Evolutionary conservation across 1,140 invertebrate genomes (phyloP), one percentile per base, ranked within the genome.

Genomic region (Dryas iulia): DNA sequence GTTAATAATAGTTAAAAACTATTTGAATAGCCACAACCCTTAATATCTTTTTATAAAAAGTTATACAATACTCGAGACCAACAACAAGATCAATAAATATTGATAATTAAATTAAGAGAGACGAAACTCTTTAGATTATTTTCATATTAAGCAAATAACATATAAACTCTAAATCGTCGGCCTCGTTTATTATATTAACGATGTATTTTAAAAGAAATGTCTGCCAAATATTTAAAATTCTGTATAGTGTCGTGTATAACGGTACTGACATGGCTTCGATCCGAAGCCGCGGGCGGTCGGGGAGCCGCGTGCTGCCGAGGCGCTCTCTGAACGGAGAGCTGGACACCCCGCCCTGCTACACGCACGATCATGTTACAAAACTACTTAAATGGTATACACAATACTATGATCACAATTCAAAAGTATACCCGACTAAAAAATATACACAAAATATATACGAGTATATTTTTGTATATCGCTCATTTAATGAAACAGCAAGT

Each of bases 241-340:
- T 39, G 39, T 47, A 21, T 21, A 47, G 39, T 47, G 39, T 47
- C 14, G 8, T 47, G 39, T 47, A 7, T 47, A 10, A 21, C 18
- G 18, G 39, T 47, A 47, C 39, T 47, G 86, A 92, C 89, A 88
- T 84, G 79, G 87, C 86, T 84, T 94, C 94, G 92, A 95, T 96
- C 95, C 96, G 95, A 86, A 96, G 95, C 92, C 96, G 92, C 76
- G 96, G 95, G 81, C 96, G 95, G 83, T 97, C 97, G 59, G 95
- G 94, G 73, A 97, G 92, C 28, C 96, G 94, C 83, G 97, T 97
- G 92, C 97, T 97, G 83, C 96, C 96, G 54, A 97, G 94, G 69
- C 96, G 94, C 92, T 98, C 97, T 81, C 97, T 93, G 92, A 97
- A 97, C 74, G 96, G 96, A 79, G 96, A 97, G 89, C 94, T 96